Evolutionary conservation across 2,113 vertebrate genomes (phyloP).

Genomic region (Cyrtonyx montezumae): DNA sequence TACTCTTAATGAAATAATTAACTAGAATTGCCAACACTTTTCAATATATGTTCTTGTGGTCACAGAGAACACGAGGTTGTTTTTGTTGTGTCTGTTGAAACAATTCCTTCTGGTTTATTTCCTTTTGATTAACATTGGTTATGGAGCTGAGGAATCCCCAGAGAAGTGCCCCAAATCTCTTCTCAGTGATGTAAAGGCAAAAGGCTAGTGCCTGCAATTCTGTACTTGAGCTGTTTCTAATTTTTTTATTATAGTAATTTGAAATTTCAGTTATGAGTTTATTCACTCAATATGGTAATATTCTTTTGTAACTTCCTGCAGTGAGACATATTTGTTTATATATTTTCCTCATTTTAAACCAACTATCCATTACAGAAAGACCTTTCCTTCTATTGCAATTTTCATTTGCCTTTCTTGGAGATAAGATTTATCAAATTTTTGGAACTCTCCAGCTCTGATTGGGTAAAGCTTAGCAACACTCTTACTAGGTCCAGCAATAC

Average conservation of each 20-base stretch:
- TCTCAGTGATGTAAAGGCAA: neutral
- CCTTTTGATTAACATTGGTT: neutral
- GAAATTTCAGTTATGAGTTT: neutral
- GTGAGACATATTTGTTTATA: neutral
- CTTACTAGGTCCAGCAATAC: neutral
- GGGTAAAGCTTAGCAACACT: neutral
- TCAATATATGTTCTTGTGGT: neutral
- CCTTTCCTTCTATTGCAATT: neutral
- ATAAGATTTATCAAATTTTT: neutral
- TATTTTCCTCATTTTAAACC: neutral
- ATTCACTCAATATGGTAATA: neutral
- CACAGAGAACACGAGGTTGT: neutral
- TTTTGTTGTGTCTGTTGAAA: neutral
- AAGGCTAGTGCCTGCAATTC: neutral
- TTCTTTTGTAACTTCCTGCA: neutral
- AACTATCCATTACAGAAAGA: neutral
- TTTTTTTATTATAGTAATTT: neutral
- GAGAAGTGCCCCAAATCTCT: neutral
- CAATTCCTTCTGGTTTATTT: neutral
- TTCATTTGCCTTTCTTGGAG: neutral
- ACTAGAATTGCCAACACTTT: neutral
- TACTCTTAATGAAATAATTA: neutral
- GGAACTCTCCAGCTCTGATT: neutral
- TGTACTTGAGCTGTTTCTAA: neutral
- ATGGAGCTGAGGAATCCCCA: neutral